Evolutionary conservation across 2,888 invertebrate species (phyloP).

Genomic region (Macrosiphum euphorbiae): DNA sequence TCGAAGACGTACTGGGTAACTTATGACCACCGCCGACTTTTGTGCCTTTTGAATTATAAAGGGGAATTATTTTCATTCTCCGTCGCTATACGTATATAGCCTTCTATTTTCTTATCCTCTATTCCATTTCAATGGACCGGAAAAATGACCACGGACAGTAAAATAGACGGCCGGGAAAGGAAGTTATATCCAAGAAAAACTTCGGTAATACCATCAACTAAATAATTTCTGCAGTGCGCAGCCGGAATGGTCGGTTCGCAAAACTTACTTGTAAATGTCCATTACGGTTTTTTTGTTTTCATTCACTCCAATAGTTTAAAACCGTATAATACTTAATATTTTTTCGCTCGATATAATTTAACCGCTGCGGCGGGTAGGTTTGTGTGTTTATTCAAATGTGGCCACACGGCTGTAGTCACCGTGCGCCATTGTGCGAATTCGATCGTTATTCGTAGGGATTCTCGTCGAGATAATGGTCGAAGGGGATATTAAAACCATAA

Average conservation of each 20-base stretch:
- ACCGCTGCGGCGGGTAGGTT: not conserved
- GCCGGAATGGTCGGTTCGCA: not conserved
- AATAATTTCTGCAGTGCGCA: not conserved
- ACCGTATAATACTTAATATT: not conserved
- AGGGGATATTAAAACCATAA: not conserved
- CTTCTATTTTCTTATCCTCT: conserved; percentile 50
- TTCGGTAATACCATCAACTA: conserved; percentile 32
- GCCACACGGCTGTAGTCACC: not conserved
- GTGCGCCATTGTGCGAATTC: not conserved
- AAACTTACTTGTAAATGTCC: not conserved
- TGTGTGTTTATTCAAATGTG: not conserved
- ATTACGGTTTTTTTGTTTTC: not conserved
- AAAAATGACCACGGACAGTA: conserved; percentile 58
- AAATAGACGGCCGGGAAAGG: conserved; percentile 8
- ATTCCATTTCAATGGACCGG: conserved; percentile 62
- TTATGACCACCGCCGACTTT: conserved; percentile 48
- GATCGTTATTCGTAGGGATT: not conserved
- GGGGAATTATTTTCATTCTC: conserved; percentile 55
- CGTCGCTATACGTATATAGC: conserved; percentile 17
- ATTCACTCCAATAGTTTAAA: not conserved
- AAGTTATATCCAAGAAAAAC: conserved; percentile 42
- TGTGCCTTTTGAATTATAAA: conserved; percentile 63
- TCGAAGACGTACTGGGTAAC: conserved; percentile 50
- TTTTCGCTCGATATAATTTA: not conserved
- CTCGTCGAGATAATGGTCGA: not conserved